These are phyloP conservation scores for Origma solitaria DNA, from an alignment of 2,113 vertebrate genomes.

Conservation along the genomic window DNA sequence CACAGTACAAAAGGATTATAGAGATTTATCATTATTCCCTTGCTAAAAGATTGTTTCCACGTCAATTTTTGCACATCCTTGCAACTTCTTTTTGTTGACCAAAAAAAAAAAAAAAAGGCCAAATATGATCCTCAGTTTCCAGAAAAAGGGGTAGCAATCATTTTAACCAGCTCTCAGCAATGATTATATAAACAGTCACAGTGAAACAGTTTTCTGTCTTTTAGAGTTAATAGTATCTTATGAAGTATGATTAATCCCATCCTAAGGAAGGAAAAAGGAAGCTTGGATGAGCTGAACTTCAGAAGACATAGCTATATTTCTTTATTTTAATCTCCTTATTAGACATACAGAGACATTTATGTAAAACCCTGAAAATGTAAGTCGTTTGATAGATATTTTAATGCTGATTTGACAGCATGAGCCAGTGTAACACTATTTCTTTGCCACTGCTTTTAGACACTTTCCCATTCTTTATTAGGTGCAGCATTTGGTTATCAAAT, in stretches of 20 bases:
- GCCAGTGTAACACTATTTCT: not conserved
- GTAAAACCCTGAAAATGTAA: not conserved
- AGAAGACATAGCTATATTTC: not conserved
- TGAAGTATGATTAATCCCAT: not conserved
- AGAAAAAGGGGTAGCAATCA: not conserved
- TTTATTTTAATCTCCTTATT: not conserved
- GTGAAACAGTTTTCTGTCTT: not conserved
- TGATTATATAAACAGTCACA: not conserved
- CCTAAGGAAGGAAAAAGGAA: not conserved
- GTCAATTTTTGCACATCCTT: not conserved
- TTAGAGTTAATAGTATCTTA: not conserved
- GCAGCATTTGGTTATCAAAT: not conserved
- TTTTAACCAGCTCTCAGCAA: not conserved
- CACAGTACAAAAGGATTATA: not conserved
- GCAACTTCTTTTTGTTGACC: not conserved
- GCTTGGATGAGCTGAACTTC: not conserved
- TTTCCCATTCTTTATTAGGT: not conserved
- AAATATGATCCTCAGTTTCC: not conserved
- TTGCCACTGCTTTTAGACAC: not conserved
- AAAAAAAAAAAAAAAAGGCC: too few relatives aligned
- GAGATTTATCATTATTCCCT: not conserved
- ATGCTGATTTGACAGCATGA: not conserved
- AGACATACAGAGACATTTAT: not conserved
- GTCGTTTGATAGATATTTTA: not conserved
- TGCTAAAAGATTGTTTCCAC: not conserved